phyloP scores from a whole-genome alignment of 2,797 vertebrate species.

The Parambassis ranga region DNA sequence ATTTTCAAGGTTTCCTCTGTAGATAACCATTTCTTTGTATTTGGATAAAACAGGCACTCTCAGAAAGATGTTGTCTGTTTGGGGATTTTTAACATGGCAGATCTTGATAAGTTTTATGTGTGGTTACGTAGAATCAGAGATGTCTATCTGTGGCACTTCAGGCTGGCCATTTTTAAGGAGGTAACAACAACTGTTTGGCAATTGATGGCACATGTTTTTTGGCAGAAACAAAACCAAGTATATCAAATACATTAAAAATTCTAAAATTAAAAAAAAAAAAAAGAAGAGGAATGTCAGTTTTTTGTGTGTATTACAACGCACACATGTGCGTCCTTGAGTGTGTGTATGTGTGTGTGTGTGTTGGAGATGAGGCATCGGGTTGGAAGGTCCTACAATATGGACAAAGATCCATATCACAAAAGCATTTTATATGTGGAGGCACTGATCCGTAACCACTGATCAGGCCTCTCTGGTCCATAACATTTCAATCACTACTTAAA shows the following conservation, averaged over 20 bases:
- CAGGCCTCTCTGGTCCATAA: slow-evolving; percentile 71
- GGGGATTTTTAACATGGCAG: slow-evolving; percentile 20
- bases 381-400: slow-evolving; percentile 71
- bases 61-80: background rate
- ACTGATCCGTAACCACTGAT: slow-evolving; percentile 53
- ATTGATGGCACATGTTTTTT: slow-evolving; percentile 72
- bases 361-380: slow-evolving; percentile 76
- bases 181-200: slow-evolving; percentile 75
- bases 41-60: background rate
- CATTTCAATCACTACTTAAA: slow-evolving; percentile 73
- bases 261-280: slow-evolving; percentile 31
- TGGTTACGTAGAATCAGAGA: slow-evolving; percentile 32
- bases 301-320: slow-evolving; percentile 59
- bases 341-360: slow-evolving; percentile 42
- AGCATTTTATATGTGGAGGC: slow-evolving; percentile 64
- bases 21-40: slow-evolving; percentile 16
- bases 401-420: slow-evolving; percentile 76
- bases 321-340: slow-evolving; percentile 35
- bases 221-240: slow-evolving; percentile 63
- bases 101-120: slow-evolving; percentile 4
- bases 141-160: slow-evolving; percentile 65
- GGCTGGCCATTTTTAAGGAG: slow-evolving; percentile 72
- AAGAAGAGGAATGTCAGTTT: slow-evolving; percentile 75
- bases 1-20: background rate
- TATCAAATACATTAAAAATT: slow-evolving; percentile 74